These are phyloP conservation scores for Parnassius glacialis DNA, from an alignment of 2,888 invertebrate species.

Conservation along the genomic window DNA sequence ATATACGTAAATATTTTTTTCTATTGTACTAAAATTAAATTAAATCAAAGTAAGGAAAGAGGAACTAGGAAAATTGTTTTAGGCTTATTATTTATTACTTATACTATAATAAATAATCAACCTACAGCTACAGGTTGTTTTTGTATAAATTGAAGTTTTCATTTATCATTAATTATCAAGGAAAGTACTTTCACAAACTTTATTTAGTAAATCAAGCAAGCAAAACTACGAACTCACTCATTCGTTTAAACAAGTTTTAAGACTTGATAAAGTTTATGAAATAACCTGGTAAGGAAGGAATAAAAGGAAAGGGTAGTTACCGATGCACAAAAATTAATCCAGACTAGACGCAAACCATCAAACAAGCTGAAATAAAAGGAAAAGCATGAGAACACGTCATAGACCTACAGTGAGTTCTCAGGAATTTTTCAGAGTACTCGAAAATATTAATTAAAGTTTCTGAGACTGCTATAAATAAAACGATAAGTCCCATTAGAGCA, in stretches of 20 bases:
- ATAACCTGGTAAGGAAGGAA: constrained; percentile 45
- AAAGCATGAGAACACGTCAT: constrained; percentile 33
- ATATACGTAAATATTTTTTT: no score
- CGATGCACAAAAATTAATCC: constrained; percentile 66
- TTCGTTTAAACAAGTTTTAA: constrained; percentile 52
- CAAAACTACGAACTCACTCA: constrained; percentile 60
- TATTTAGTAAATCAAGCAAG: constrained; percentile 20
- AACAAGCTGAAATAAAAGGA: constrained; percentile 75
- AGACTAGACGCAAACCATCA: constrained; percentile 81
- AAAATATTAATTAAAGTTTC: no score
- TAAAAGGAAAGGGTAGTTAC: constrained; percentile 62
- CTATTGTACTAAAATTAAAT: no score
- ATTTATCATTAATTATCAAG: neutral
- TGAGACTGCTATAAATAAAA: constrained; percentile 27
- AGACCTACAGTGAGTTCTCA: no score
- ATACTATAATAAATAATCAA: neutral
- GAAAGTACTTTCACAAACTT: constrained; percentile 69
- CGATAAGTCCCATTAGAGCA: no score
- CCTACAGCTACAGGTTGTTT: neutral
- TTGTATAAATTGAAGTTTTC: no score
- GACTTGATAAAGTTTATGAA: constrained; percentile 60
- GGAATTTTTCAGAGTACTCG: no score
- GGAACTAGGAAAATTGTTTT: no score
- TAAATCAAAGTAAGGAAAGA: no score
- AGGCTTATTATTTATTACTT: no score